phyloP scores from a whole-genome alignment of 2,113 vertebrate species.

The Scortum barcoo region DNA sequence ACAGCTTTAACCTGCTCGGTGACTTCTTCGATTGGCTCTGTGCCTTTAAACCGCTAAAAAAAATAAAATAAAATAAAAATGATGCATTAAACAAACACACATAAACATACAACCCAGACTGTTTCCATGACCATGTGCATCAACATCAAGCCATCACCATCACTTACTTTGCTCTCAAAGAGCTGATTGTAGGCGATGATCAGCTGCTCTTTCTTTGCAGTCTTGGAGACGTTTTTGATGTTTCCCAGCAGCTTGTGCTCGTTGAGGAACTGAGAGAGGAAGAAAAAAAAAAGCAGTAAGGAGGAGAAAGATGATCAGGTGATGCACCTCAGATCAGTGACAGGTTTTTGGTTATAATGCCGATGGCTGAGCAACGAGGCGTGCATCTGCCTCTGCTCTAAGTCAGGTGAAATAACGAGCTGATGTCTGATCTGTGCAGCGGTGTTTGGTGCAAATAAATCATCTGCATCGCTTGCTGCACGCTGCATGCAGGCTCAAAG shows the following conservation, averaged over 20 bases:
- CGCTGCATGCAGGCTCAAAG: background rate
- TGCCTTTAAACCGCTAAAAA: constrained; percentile 91
- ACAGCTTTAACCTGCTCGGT: constrained; percentile 88
- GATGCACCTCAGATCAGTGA: background rate
- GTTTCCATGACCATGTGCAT: background rate
- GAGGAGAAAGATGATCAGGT: background rate
- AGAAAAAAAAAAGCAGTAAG: background rate
- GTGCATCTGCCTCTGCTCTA: background rate
- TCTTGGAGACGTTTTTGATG: constrained; percentile 96
- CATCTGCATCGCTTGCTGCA: no score
- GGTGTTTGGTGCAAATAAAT: accelerated
- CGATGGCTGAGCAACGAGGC: no score
- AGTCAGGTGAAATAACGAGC: background rate
- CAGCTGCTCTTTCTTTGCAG: constrained; percentile 95
- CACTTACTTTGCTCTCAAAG: constrained; percentile 91
- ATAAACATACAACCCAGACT: background rate
- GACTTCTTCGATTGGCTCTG: constrained; percentile 86
- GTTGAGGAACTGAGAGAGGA: constrained; percentile 91
- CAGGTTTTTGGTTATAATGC: background rate
- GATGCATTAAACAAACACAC: background rate
- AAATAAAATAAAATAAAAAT: no score
- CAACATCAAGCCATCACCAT: background rate
- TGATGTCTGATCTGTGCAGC: background rate
- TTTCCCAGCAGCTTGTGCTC: constrained; percentile 95
- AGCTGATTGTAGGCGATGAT: constrained; percentile 91